Percentiles rank a stretch among this genome's conserved stretches.
phyloP scores from a whole-genome alignment of 2,113 vertebrate species.

The Mesocricetus auratus region DNA sequence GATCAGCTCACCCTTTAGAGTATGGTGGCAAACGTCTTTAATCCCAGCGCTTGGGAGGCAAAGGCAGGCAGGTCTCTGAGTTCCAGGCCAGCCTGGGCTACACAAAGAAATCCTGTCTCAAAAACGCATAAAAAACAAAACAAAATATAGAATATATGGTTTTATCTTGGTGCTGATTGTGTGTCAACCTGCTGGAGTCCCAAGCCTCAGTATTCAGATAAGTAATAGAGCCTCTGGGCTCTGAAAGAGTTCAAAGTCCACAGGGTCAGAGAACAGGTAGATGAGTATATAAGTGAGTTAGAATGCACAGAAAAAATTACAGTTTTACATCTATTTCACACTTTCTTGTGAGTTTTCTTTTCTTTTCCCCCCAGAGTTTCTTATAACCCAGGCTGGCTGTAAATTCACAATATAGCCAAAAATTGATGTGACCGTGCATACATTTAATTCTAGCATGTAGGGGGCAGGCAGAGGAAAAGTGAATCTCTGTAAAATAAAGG shows the following conservation, averaged over 20 bases:
- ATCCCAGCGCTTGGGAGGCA: not conserved
- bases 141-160: not conserved
- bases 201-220: conserved; percentile 15
- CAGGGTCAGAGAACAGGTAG: not conserved
- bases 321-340: conserved; percentile 40
- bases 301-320: conserved; percentile 7
- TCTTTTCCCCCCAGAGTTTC: not conserved
- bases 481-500: not conserved
- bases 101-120: not conserved
- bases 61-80: not conserved
- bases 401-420: not conserved
- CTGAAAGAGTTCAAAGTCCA: conserved; percentile 38
- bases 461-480: not conserved
- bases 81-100: not conserved
- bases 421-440: not conserved
- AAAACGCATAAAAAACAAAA: not conserved
- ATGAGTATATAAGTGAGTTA: conserved; percentile 17
- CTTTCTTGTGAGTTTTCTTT: not conserved
- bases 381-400: not conserved
- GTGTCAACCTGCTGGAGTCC: not conserved
- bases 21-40: not conserved
- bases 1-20: not conserved
- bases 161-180: conserved; percentile 25
- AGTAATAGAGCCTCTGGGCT: not conserved
- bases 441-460: not conserved